Base-by-base conservation (phyloP, 2,113 vertebrate genomes). In the Ctenomys sociabilis region DNA sequence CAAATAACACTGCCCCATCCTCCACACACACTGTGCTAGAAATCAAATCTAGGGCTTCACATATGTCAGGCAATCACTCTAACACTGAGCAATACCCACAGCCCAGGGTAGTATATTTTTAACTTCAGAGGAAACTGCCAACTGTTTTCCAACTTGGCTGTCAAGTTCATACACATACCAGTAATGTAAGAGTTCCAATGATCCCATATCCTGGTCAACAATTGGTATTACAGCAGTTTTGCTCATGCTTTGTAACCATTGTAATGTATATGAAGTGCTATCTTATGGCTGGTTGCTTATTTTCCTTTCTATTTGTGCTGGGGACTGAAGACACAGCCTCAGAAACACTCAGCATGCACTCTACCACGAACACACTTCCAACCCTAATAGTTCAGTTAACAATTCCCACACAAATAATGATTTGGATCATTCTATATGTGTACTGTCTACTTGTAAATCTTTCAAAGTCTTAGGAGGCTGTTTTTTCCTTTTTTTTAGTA, bases 131-230 rank as follows among this genome's bases (percentile, higher is more conserved):
- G 61, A 96, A 90, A 86, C 22, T 52, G 43, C 37, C 11, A 85
- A 82, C 84, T 70, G 90, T 82, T 93, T 93, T 43, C 72, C 37
- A 96, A 86, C 11, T 78, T 92, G 16, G 28, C 54, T 83, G 30
- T 32, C 21, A 52, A 63, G 16, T 61, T 14, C 85, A 49, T 35
- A 78, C 5, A 57, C 14, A 63, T 16, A 90, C 24, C 26, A 70
- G 70, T 64, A 90, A 95, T 7, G 19, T 54, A 35, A 88, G 24
- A 64, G 59, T 82, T 81, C 35, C 5, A 94, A 37, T 54, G 75
- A n/a, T 21, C 90, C 14, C 24, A 94, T 2, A n/a, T 80, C 37
- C 32, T 93, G 4, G 14, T 7, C 61, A 95, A 52, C 26, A 70
- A 85, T 5, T 81, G 45, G n/a, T 75, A 72, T 30, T 75, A 37